These are phyloP conservation scores for Atopsyche davidsoni DNA, from an alignment of 1,140 invertebrate species.

Conservation along the genomic window DNA sequence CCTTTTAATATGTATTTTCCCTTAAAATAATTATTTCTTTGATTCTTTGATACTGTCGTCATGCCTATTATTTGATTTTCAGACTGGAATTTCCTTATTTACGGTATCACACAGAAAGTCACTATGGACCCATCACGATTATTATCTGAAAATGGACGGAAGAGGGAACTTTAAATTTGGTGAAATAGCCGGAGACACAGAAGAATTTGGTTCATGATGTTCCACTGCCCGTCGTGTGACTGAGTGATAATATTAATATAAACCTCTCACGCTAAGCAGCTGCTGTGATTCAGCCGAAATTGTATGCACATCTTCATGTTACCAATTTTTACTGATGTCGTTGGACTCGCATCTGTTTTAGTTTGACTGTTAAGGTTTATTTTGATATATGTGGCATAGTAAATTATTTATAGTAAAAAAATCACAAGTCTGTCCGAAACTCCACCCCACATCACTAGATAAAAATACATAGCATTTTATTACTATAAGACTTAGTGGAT, in stretches of 20 bases:
- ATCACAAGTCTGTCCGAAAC: too few relatives aligned
- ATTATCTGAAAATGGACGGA: slow-evolving; percentile 93
- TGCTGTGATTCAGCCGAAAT: background rate
- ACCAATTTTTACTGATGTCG: too few relatives aligned
- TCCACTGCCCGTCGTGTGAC: too few relatives aligned
- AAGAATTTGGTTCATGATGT: slow-evolving; percentile 89
- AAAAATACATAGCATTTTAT: too few relatives aligned
- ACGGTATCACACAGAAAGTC: slow-evolving; percentile 96
- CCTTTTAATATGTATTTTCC: too few relatives aligned
- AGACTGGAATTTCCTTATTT: slow-evolving; percentile 89
- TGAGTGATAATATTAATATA: background rate
- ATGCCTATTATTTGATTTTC: slow-evolving; percentile 25
- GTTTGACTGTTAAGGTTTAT: too few relatives aligned
- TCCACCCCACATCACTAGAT: too few relatives aligned
- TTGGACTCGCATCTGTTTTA: too few relatives aligned
- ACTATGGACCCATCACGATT: slow-evolving; percentile 95
- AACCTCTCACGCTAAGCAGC: too few relatives aligned
- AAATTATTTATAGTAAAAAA: slow-evolving; percentile 4
- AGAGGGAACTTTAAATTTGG: slow-evolving; percentile 82
- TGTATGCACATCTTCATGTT: background rate
- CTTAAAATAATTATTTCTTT: too few relatives aligned
- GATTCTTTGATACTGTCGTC: too few relatives aligned
- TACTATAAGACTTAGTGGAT: too few relatives aligned
- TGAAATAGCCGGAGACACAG: slow-evolving; percentile 75
- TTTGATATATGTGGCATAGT: background rate